Evolutionary conservation across 2,797 vertebrate species (phyloP).

Genomic region (Melanotaenia boesemani): DNA sequence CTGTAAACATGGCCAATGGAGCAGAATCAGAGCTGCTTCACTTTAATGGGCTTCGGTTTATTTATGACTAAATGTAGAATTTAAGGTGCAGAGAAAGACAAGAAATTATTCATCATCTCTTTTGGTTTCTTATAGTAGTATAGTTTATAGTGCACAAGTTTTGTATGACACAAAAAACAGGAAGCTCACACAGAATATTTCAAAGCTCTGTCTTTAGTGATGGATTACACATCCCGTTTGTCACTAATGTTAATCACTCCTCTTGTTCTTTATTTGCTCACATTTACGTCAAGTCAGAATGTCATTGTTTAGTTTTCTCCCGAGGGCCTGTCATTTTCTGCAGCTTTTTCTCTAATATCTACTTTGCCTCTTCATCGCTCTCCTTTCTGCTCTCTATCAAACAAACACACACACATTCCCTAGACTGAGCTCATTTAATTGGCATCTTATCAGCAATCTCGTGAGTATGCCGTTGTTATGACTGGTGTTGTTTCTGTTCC

Average conservation of each 20-base stretch:
- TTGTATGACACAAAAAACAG: slow-evolving; percentile 31
- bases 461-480: slow-evolving; percentile 76
- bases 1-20: slow-evolving; percentile 29
- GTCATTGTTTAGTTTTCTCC: not conserved
- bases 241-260: slow-evolving; percentile 22
- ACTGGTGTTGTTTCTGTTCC: slow-evolving; percentile 74
- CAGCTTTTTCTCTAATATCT: not conserved
- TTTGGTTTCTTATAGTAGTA: not conserved
- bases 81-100: slow-evolving; percentile 7
- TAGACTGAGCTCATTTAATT: slow-evolving; percentile 72
- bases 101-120: not conserved
- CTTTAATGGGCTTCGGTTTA: slow-evolving; percentile 9
- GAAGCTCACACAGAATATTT: slow-evolving; percentile 65
- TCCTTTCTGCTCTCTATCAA: slow-evolving; percentile 10
- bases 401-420: slow-evolving; percentile 55
- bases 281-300: not conserved
- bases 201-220: slow-evolving; percentile 51
- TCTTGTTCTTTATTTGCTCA: slow-evolving; percentile 1
- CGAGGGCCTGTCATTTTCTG: not conserved
- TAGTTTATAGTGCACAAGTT: not conserved
- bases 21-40: slow-evolving; percentile 3
- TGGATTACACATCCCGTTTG: slow-evolving; percentile 39
- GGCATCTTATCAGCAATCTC: slow-evolving; percentile 76
- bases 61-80: slow-evolving; percentile 33
- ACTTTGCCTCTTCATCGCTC: slow-evolving; percentile 18